These are phyloP conservation scores for Macrophya alboannulata DNA, from an alignment of 2,888 invertebrate species.

Conservation along the genomic window DNA sequence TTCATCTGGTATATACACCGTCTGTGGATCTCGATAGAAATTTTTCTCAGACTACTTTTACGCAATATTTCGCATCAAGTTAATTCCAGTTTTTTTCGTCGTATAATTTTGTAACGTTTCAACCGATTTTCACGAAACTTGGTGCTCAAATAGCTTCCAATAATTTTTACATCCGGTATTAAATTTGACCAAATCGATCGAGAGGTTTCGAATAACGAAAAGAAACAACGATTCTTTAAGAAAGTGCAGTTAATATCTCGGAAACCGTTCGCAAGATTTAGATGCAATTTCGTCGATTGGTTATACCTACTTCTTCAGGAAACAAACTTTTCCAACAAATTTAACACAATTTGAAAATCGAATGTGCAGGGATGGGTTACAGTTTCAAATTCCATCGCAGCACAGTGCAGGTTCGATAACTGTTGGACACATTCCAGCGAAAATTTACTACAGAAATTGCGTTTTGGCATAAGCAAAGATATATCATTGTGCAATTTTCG, in stretches of 20 bases:
- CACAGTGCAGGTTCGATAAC: not conserved
- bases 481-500: not conserved
- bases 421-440: not conserved
- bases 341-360: not conserved
- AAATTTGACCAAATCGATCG: not conserved
- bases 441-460: not conserved
- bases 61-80: not conserved
- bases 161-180: not conserved
- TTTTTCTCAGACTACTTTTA: constrained; percentile 4
- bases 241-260: not conserved
- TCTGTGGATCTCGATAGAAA: constrained; percentile 24
- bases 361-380: not conserved
- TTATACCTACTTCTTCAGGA: not conserved
- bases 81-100: too few species aligned
- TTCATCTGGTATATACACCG: not conserved
- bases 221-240: not conserved
- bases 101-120: not conserved
- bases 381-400: not conserved
- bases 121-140: not conserved
- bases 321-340: not conserved
- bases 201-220: too few species aligned
- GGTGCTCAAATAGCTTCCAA: not conserved
- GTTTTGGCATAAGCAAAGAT: not conserved
- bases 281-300: not conserved
- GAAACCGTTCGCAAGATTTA: not conserved